Evolutionary conservation across 2,113 vertebrate species (phyloP).

Genomic region (Emydura subglobosa): DNA sequence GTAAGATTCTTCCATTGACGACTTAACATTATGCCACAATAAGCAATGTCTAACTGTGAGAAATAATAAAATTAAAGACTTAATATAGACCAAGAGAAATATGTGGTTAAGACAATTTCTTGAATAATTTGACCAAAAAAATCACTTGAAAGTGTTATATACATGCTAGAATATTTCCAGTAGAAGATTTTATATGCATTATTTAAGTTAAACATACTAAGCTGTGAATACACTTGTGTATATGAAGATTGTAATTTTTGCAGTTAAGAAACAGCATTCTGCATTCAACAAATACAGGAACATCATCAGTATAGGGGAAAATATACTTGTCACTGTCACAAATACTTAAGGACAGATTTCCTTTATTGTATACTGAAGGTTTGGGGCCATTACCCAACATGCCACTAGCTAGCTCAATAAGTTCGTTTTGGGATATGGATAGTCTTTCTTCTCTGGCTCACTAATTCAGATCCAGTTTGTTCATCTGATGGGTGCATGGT

Average conservation of each 20-base stretch:
- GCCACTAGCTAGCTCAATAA: neutral
- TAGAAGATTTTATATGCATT: neutral
- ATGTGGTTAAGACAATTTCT: neutral
- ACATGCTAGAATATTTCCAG: neutral
- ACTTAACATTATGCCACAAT: neutral
- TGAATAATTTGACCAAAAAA: neutral
- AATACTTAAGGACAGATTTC: neutral
- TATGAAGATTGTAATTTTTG: neutral
- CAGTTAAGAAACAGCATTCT: neutral
- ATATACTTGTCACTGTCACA: neutral
- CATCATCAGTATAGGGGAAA: neutral
- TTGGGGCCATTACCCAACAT: neutral
- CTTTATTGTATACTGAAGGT: neutral
- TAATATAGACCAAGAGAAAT: neutral
- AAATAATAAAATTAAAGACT: neutral
- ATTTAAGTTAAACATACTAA: neutral
- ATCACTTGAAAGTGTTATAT: neutral
- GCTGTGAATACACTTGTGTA: neutral
- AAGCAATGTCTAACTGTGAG: neutral
- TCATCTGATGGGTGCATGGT: neutral
- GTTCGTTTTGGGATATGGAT: neutral
- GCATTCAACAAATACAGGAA: neutral
- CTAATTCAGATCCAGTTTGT: neutral
- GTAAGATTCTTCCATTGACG: neutral
- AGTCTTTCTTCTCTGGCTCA: neutral